Conservation (phyloP, 2,797 vertebrate species). For the Alca torda region DNA sequence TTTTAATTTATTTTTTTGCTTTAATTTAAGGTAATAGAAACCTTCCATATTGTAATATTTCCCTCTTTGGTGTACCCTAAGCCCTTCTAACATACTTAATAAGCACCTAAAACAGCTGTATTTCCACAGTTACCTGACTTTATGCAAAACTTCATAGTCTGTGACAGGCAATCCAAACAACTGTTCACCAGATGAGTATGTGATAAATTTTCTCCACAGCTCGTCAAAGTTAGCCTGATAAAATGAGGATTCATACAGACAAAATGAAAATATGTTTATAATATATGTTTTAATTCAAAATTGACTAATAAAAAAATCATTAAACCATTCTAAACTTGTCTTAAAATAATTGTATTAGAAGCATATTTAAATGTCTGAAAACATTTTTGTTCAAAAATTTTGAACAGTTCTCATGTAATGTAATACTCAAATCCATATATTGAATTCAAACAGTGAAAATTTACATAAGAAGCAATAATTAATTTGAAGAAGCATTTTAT, state of each 20-base stretch:
- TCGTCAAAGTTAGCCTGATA: slow-evolving; percentile 81
- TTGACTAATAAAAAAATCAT: background rate
- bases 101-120: background rate
- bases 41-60: background rate
- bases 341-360: background rate
- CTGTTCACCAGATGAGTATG: slow-evolving; percentile 82
- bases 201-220: slow-evolving; percentile 83
- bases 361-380: background rate
- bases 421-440: background rate
- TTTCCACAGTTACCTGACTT: slow-evolving; percentile 76
- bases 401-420: background rate
- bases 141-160: slow-evolving; percentile 80
- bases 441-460: background rate
- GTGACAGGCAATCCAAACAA: slow-evolving; percentile 86
- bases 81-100: background rate
- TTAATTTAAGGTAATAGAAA: background rate
- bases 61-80: background rate
- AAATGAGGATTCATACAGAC: background rate
- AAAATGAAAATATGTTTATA: background rate
- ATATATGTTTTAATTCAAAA: background rate
- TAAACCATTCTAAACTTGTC: background rate
- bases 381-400: background rate
- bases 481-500: background rate
- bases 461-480: background rate
- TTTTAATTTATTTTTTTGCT: background rate